Evolutionary conservation across 2,797 vertebrate genomes (phyloP), one percentile per base, ranked within the genome.

Genomic region (Philypnodon macrostomus): DNA sequence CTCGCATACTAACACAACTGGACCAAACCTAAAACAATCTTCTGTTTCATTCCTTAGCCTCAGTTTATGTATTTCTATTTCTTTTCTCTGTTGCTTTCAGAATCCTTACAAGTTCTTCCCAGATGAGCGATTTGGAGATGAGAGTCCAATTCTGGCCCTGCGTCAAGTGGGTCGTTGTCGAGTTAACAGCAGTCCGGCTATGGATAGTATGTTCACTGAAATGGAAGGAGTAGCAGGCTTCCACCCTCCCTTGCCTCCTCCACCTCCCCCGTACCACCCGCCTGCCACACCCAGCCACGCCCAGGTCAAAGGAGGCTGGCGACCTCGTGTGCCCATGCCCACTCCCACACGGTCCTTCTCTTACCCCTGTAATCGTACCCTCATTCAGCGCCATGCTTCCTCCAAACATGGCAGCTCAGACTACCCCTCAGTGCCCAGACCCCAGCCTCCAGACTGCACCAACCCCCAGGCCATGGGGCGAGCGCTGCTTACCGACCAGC

Each of bases 41-140:
- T 34, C 13, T 34, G 7, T 7, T 7, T 14, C 3, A 14, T 44
- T 21, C 51, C 5, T 35, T 7, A 14, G 17, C n/a, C 13, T 35
- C 17, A 46, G 12, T 17, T 1, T 13, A n/a, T 5, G 5, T 3
- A 23, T 26, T 30, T 32, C 13, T 12, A 47, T 3, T 2, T 50
- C 2, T n/a, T 37, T 27, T 11, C 1, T 10, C 0, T 51, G 19
- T 47, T 57, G 36, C 65, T 39, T 65, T 47, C 44, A 99, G 96
- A 99, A 99, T 85, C 97, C 96, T 11, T 95, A 95, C 86, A 99
- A 98, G 80, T 99, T 98, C 86, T 99, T 99, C 78, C 97, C 97
- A 0, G 96, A 99, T 37, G 96, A 98, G 70, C 91, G 95, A 13
- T 99, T 99, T 69, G 96, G 96, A 63, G 97, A 98, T 0, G 97